Percentiles rank a stretch among this genome's conserved stretches.
Conservation (phyloP, 2,797 vertebrate genomes). For the Rhabdophis nuchalis region DNA sequence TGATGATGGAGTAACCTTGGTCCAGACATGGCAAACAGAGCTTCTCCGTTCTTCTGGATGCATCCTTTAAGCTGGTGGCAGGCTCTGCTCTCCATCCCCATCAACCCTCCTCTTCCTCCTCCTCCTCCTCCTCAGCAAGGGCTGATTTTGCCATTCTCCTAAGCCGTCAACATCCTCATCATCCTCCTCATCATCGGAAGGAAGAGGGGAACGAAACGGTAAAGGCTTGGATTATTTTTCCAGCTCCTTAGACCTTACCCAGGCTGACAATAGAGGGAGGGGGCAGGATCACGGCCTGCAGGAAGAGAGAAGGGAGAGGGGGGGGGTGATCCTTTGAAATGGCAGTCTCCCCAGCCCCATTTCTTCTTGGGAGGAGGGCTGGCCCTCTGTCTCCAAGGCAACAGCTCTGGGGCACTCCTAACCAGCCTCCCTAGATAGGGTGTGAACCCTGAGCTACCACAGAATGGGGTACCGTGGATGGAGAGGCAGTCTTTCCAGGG, state of each 20-base stretch:
- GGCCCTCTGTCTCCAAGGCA: conserved; percentile 30
- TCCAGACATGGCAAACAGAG: conserved; percentile 8
- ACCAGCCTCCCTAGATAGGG: conserved; percentile 11
- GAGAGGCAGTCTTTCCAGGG: not conserved
- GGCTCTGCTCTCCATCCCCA: not conserved
- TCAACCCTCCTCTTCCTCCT: not conserved
- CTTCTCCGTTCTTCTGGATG: not conserved
- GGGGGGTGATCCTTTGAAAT: not conserved
- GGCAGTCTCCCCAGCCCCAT: conserved; percentile 7
- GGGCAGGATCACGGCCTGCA: conserved; percentile 19
- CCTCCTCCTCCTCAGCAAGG: not conserved
- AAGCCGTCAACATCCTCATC: not conserved
- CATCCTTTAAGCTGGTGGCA: not conserved
- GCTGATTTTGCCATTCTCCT: not conserved
- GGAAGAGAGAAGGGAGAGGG: not conserved
- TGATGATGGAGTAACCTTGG: conserved; percentile 20
- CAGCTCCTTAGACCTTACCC: not conserved
- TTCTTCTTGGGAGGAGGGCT: conserved; percentile 13
- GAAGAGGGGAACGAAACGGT: not conserved
- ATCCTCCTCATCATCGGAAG: no score
- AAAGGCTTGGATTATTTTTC: not conserved
- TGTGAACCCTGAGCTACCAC: not conserved
- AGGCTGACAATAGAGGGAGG: conserved; percentile 10
- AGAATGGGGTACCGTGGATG: not conserved
- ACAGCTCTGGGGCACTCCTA: conserved; percentile 19